phyloP scores from a whole-genome alignment of 2,113 vertebrate genomes.

The Acrocephalus arundinaceus region DNA sequence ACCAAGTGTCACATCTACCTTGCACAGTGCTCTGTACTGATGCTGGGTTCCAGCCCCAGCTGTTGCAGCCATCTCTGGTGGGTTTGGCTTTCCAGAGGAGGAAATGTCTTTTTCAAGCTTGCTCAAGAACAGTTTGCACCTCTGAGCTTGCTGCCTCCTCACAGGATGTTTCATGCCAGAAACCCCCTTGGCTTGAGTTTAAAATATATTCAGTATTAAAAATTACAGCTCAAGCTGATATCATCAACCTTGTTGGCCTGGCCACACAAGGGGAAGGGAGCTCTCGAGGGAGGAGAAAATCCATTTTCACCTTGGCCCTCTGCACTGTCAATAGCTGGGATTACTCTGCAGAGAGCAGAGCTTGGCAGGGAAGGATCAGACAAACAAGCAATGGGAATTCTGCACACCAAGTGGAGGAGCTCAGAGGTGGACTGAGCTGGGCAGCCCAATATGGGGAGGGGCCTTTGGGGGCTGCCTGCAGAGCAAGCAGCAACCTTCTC shows the following conservation, averaged over 20 bases:
- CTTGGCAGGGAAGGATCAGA: background rate
- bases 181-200: background rate
- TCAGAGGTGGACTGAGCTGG: background rate
- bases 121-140: background rate
- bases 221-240: background rate
- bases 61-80: background rate
- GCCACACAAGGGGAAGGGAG: background rate
- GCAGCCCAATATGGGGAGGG: background rate
- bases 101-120: background rate
- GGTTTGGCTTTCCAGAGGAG: background rate
- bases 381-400: background rate
- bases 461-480: background rate
- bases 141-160: background rate
- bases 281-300: background rate
- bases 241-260: background rate
- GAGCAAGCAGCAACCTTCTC: background rate
- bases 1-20: background rate
- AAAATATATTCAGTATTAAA: background rate
- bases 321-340: background rate
- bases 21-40: background rate
- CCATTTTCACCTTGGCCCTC: background rate
- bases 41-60: background rate
- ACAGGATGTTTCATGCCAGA: background rate
- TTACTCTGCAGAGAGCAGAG: background rate
- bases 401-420: background rate